Evolutionary conservation across 2,888 invertebrate species (phyloP), one percentile per base, ranked within the genome.

Genomic region (Drosophila mayaguana): DNA sequence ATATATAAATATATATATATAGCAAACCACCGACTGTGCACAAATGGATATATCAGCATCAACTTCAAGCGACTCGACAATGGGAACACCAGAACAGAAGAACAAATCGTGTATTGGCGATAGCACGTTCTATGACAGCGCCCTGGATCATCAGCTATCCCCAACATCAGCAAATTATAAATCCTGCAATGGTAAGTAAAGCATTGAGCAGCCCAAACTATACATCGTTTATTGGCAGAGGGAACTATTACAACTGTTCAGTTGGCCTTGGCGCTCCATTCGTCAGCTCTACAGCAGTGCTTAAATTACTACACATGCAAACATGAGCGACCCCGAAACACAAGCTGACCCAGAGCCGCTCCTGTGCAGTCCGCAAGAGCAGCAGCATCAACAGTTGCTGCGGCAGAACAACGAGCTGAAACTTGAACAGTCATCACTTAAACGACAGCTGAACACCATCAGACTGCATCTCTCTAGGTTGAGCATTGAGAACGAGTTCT

Each of bases 81-180:
- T 63, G 54, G 69, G 48, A 62, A 80, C 79, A 50, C 65, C 75
- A 34, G 79, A 80, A 50, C 67, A 75, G 9, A 71, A 72, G 16
- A 72, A 40, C 53, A 88, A 61, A 68, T 73, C 73, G 6, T 69
- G 61, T 16, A 70, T 80, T 14, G 71, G 53, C 70, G 88, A 85
- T 48, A 81, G 72, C 59, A 92, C 90, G 40, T 72, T 92, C 11
- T 92, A 93, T 69, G 90, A 90, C 48, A 92, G 92, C 62, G 92
- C 92, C 28, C 70, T 91, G 65, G 92, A 92, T 42, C 89, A 91
- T 53, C 85, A 80, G 81, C 34, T 88, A 22, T 88, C 48, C 3
- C n/a, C 48, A 18, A 71, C 75, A 45, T 78, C 90, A 46, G 78
- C 89, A 42, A 66, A 74, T 36, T 91, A 85, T 73, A 88, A 77